These are phyloP conservation scores for Drosophila mettleri DNA, from an alignment of 2,888 invertebrate genomes.

Conservation along the genomic window DNA sequence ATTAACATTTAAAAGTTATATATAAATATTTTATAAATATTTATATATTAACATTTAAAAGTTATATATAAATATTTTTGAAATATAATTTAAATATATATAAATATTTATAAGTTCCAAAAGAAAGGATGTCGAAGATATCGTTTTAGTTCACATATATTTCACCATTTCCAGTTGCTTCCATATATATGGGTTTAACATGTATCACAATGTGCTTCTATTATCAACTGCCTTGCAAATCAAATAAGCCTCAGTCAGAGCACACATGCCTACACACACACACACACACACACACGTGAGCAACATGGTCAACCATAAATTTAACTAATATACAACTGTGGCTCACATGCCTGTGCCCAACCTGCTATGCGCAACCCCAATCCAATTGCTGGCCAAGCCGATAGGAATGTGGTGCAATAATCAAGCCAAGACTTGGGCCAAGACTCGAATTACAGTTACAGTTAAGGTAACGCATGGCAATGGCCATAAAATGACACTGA, in stretches of 20 bases:
- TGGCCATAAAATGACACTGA: conserved; percentile 82
- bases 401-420: conserved; percentile 68
- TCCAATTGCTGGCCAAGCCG: conserved; percentile 7
- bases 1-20: too few species aligned
- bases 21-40: neutral
- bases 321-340: conserved; percentile 69
- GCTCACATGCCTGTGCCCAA: neutral
- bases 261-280: conserved; percentile 24
- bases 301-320: conserved; percentile 64
- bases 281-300: neutral
- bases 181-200: too few species aligned
- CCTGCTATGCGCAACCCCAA: neutral
- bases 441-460: conserved; percentile 61
- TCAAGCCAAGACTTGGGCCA: conserved; percentile 55
- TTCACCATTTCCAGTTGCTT: too few species aligned
- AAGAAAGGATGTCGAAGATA: neutral
- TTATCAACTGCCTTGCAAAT: conserved; percentile 14
- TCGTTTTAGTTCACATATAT: neutral
- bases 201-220: neutral
- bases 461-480: conserved; percentile 75
- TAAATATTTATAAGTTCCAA: neutral
- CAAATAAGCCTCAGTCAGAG: conserved; percentile 42
- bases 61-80: neutral
- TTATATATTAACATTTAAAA: neutral
- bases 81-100: too few species aligned